phyloP scores from a whole-genome alignment of 2,888 invertebrate genomes.

The Acleris emargana region DNA sequence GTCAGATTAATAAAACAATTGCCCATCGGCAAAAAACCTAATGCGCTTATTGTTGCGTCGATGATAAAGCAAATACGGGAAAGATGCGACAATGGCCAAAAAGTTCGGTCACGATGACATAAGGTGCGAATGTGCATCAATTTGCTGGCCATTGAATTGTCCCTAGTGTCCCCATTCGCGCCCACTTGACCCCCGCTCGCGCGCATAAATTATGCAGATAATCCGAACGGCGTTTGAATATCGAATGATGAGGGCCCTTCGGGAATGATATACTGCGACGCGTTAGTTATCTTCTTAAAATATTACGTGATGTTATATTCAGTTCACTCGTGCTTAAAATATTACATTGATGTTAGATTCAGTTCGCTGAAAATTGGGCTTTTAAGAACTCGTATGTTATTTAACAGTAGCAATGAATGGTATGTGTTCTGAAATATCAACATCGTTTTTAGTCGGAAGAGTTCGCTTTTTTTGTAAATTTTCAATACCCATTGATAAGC shows the following conservation, averaged over 20 bases:
- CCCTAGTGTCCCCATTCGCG: slow-evolving; percentile 45
- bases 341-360: too few relatives aligned
- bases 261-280: slow-evolving; percentile 14
- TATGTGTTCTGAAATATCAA: too few relatives aligned
- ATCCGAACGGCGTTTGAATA: slow-evolving; percentile 49
- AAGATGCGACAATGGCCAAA: slow-evolving; percentile 47
- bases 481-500: too few relatives aligned
- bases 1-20: slow-evolving; percentile 36
- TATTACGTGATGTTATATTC: too few relatives aligned
- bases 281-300: not conserved
- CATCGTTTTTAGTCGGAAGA: too few relatives aligned
- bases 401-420: too few relatives aligned
- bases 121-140: slow-evolving; percentile 73
- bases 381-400: too few relatives aligned
- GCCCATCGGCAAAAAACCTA: slow-evolving; percentile 45
- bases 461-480: too few relatives aligned
- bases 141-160: slow-evolving; percentile 59
- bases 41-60: slow-evolving; percentile 58
- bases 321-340: too few relatives aligned
- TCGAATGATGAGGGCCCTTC: slow-evolving; percentile 28
- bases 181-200: slow-evolving; percentile 73
- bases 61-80: slow-evolving; percentile 56
- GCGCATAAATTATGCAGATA: slow-evolving; percentile 82
- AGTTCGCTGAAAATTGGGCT: too few relatives aligned
- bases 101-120: slow-evolving; percentile 63